Conservation (phyloP, 2,888 invertebrate species). For the Gandaritis pyraliata region DNA sequence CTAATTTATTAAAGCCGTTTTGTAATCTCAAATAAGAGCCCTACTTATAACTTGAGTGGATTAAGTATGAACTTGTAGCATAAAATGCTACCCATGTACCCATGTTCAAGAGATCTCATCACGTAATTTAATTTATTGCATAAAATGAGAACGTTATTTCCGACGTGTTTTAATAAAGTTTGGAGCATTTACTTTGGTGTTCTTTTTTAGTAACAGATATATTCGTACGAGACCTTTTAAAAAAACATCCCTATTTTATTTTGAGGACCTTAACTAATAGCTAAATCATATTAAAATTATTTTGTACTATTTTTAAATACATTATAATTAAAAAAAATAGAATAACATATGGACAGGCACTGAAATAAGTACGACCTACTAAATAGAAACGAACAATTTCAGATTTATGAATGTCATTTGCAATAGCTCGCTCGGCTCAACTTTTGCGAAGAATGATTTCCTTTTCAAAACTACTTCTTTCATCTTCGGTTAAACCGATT, state of each 20-base stretch:
- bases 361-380: too few relatives aligned
- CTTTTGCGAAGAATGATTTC: conserved; percentile 66
- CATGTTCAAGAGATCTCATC: conserved; percentile 25
- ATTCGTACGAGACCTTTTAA: too few relatives aligned
- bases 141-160: conserved; percentile 16
- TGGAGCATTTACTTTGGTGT: not conserved
- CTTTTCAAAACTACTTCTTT: conserved; percentile 70
- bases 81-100: conserved; percentile 20
- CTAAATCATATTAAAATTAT: too few relatives aligned
- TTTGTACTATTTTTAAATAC: too few relatives aligned
- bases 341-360: not conserved
- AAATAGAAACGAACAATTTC: conserved; percentile 38
- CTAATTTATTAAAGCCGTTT: conserved; percentile 54
- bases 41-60: conserved; percentile 26
- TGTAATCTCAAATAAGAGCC: conserved; percentile 46
- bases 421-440: conserved; percentile 59
- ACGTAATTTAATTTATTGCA: conserved; percentile 24
- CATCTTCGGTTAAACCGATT: conserved; percentile 73
- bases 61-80: conserved; percentile 18
- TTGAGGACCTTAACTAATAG: too few relatives aligned
- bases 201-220: conserved; percentile 9
- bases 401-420: conserved; percentile 68
- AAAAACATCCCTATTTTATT: too few relatives aligned
- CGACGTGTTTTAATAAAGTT: conserved; percentile 1
- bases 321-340: too few relatives aligned